Percentiles rank a stretch among this genome's conserved stretches.
These are phyloP conservation scores for Turritopsis dohrnii DNA, from an alignment of 30 jellyfish, hydroid and myxozoan genomes.

Conservation along the genomic window DNA sequence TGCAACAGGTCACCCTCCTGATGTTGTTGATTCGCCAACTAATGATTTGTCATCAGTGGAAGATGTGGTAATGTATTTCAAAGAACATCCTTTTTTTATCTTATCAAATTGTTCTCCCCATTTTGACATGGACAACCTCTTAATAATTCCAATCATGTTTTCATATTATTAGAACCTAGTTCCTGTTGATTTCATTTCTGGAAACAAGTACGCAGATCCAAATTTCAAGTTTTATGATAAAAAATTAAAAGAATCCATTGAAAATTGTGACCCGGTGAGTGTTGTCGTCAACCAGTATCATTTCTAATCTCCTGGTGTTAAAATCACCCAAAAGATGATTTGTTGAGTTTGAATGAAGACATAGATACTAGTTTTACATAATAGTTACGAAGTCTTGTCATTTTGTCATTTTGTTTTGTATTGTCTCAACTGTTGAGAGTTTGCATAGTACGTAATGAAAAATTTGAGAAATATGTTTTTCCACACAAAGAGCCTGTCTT, in stretches of 20 bases:
- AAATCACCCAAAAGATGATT: too few relatives aligned
- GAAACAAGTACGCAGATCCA: conserved; percentile 91
- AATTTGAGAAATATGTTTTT: neutral
- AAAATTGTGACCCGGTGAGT: neutral
- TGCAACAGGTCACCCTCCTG: neutral
- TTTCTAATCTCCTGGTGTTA: too few relatives aligned
- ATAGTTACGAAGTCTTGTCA: too few relatives aligned
- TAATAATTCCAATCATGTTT: neutral
- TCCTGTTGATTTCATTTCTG: conserved; percentile 57
- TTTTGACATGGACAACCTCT: too few relatives aligned
- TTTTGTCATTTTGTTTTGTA: too few relatives aligned
- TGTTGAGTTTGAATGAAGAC: too few relatives aligned
- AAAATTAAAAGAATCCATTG: conserved; percentile 35
- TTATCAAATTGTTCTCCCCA: too few relatives aligned
- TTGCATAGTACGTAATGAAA: too few relatives aligned
- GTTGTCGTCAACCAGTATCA: too few relatives aligned
- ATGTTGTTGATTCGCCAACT: neutral
- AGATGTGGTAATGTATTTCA: neutral
- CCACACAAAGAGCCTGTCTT: neutral
- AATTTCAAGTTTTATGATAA: conserved; percentile 68
- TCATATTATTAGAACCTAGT: conserved; percentile 16
- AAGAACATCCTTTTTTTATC: too few relatives aligned
- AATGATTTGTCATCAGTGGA: neutral
- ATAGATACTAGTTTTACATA: too few relatives aligned
- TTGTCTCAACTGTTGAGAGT: too few relatives aligned